phyloP scores from a whole-genome alignment of 2,113 vertebrate species.

The Lonchura striata region DNA sequence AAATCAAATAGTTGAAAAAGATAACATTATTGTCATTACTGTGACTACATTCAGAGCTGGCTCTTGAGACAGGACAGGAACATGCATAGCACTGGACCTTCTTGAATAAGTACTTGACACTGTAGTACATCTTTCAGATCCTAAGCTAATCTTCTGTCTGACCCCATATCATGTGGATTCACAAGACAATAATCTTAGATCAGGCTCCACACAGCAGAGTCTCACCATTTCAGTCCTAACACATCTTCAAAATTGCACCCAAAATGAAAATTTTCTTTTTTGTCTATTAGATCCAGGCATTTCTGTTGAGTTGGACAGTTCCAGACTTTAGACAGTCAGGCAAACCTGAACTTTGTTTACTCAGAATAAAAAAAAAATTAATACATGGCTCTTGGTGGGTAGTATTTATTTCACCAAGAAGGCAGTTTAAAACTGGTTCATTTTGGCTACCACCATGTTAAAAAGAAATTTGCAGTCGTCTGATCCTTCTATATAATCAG shows the following conservation, averaged over 20 bases:
- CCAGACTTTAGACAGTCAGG: not conserved
- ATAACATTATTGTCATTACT: not conserved
- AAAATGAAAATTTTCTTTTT: not conserved
- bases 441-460: not conserved
- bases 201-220: not conserved
- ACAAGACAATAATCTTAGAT: not conserved
- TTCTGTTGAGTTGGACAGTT: not conserved
- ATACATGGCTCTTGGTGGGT: accelerated
- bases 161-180: not conserved
- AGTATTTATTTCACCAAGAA: not conserved
- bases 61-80: not conserved
- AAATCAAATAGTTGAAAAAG: not conserved
- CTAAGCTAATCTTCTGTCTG: not conserved
- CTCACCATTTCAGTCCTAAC: not conserved
- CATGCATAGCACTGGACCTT: accelerated
- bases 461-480: not conserved
- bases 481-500: not conserved
- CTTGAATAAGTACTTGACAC: not conserved
- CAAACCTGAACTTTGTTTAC: not conserved
- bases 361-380: not conserved
- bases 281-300: not conserved
- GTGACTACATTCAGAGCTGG: not conserved
- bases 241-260: not conserved
- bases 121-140: not conserved
- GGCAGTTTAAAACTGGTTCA: not conserved